Base-by-base conservation (phyloP, 2,888 invertebrate species). In the Cancer borealis region DNA sequence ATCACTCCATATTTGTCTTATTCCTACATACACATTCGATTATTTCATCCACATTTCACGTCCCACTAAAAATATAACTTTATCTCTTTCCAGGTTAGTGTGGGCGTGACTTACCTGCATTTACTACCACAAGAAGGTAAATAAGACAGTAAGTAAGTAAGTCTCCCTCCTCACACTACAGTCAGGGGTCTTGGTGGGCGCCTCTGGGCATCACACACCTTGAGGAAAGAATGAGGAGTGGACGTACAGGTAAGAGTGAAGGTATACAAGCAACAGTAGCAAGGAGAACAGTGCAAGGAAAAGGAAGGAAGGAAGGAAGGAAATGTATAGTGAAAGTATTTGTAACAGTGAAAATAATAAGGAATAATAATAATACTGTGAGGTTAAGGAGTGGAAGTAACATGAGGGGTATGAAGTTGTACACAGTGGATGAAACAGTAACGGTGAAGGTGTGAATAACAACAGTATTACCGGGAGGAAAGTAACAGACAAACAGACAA, bases 31-130 rank as follows among this genome's bases (percentile, higher is more conserved):
- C 12, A 14, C 54, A 54, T 54, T 54, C 12, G 2, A 54, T 54
- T 54, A 10, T 17, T 54, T 54, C 54, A 54, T 39, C 39, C 39
- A 39, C 39, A 39, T 39, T 39, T 39, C 2, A 39, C 39, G 39
- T 39, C 14, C 3, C 54, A 54, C 14, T 54, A 54, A 54, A 12
- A 12, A 14, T 54, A 54, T 14, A 12, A 14, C 5, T 66, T 66
- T 66, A 21, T n/a, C n/a, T 66, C 66, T 66, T n/a, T 66, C n/a
- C 66, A 66, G 66, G 66, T 66, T 66, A n/a, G 66, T 66, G 66
- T 66, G 17, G 17, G 14, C 66, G 21, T 66, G n/a, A 6, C n/a
- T 66, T 66, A 21, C 66, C n/a, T n/a, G n/a, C n/a, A 1, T n/a
- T 66, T 21, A n/a, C 21, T 21, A 6, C 66, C 21, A 17, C 21